Evolutionary conservation across 2,888 invertebrate genomes (phyloP).

Genomic region (Ectropis crepuscularia): DNA sequence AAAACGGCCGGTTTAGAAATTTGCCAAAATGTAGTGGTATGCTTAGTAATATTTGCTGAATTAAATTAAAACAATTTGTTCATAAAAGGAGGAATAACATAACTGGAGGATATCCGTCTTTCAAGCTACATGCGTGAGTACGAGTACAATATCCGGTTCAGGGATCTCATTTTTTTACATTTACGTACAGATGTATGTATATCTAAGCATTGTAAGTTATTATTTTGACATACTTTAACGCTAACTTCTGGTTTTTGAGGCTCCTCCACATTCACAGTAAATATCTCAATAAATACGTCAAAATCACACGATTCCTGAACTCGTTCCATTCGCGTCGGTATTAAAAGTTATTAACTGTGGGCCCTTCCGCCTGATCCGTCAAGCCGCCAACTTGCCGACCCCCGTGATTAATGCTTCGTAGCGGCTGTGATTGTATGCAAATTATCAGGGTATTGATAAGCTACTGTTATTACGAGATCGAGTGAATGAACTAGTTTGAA

Average conservation of each 20-base stretch:
- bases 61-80: no score
- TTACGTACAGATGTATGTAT: no score
- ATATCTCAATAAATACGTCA: constrained; percentile 1
- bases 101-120: no score
- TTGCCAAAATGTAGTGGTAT: constrained; percentile 8
- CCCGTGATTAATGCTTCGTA: constrained; percentile 34
- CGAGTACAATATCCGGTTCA: no score
- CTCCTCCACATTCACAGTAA: no score
- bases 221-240: no score
- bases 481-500: neutral
- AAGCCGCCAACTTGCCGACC: constrained; percentile 21
- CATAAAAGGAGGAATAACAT: no score
- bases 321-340: constrained; percentile 21
- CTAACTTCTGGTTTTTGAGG: no score
- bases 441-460: constrained; percentile 14
- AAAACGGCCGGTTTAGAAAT: constrained; percentile 50
- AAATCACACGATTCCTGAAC: neutral
- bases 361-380: constrained; percentile 35
- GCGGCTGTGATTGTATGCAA: constrained; percentile 23
- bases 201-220: no score
- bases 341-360: constrained; percentile 35
- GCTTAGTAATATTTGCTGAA: neutral
- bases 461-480: neutral
- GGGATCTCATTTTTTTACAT: no score
- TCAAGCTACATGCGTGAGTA: no score